Evolutionary conservation across 2,888 invertebrate species (phyloP).

Genomic region (Cosmorhoe ocellata): DNA sequence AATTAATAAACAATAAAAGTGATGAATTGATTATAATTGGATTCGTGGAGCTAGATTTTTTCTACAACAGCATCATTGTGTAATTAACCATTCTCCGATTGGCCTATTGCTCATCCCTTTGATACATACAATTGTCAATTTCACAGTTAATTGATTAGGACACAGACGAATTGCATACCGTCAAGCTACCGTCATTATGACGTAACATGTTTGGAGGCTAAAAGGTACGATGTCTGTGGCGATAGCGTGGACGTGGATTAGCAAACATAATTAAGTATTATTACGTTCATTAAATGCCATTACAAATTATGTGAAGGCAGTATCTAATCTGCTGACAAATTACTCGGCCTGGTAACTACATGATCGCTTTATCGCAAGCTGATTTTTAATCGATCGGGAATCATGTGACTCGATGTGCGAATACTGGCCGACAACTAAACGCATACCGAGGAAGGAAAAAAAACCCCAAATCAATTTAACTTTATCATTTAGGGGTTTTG

Average conservation of each 20-base stretch:
- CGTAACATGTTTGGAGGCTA: constrained; percentile 26
- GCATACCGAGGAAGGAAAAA: background rate
- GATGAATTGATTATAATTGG: constrained; percentile 53
- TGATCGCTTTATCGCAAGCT: constrained; percentile 30
- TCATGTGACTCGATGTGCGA: constrained; percentile 36
- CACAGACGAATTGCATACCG: constrained; percentile 21
- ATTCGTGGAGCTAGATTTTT: constrained; percentile 78
- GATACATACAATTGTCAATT: constrained; percentile 37
- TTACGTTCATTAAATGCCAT: constrained; percentile 38
- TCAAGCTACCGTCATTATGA: constrained; percentile 15
- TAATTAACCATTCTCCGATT: constrained; percentile 33
- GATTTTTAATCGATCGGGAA: constrained; percentile 26
- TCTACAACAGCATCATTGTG: constrained; percentile 68
- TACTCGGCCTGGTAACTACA: constrained; percentile 44
- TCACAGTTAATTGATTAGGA: constrained; percentile 33
- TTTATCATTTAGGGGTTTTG: too few relatives aligned
- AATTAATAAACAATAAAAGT: constrained; percentile 42
- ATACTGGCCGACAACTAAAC: constrained; percentile 15
- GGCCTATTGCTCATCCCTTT: constrained; percentile 34
- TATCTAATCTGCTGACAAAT: constrained; percentile 59
- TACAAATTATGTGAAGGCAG: constrained; percentile 40
- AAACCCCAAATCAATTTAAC: too few relatives aligned
- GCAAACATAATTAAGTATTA: constrained; percentile 38
- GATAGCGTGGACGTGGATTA: constrained; percentile 37
- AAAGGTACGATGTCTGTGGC: constrained; percentile 32